A percentile compares a stretch with the other conserved stretches of the same genome.
phyloP scores from a whole-genome alignment of 2,113 vertebrate species.

The Sinocyclocheilus grahami region DNA sequence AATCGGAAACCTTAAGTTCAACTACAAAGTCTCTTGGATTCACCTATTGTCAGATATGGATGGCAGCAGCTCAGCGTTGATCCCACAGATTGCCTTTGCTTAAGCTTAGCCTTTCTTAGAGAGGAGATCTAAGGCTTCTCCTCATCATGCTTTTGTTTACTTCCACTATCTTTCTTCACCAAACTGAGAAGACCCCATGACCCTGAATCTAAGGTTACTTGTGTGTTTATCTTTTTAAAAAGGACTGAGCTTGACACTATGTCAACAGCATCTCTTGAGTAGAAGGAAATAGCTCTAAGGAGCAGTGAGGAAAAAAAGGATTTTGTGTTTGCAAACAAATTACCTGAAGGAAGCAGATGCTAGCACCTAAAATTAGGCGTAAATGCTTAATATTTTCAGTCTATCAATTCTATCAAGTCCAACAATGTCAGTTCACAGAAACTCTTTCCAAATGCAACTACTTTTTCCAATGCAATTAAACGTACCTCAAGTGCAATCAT shows the following conservation, averaged over 20 bases:
- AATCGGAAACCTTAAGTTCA: constrained; percentile 25
- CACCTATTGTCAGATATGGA: constrained; percentile 21
- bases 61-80: background rate
- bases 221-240: constrained; percentile 70
- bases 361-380: background rate
- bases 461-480: background rate
- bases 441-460: background rate
- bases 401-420: background rate
- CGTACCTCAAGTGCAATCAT: background rate
- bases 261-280: constrained; percentile 64
- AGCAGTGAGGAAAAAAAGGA: constrained; percentile 15
- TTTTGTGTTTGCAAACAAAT: constrained; percentile 29
- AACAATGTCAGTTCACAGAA: background rate
- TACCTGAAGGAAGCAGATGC: background rate
- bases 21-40: background rate
- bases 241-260: constrained; percentile 62
- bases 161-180: constrained; percentile 74
- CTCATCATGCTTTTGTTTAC: constrained; percentile 70
- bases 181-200: constrained; percentile 66
- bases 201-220: constrained; percentile 74
- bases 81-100: constrained; percentile 18
- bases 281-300: constrained; percentile 26
- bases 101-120: constrained; percentile 51
- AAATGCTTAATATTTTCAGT: background rate
- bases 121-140: constrained; percentile 69